These are phyloP conservation scores for Lithobates sylvaticus DNA, from an alignment of 2,797 vertebrate genomes.

Conservation along the genomic window DNA sequence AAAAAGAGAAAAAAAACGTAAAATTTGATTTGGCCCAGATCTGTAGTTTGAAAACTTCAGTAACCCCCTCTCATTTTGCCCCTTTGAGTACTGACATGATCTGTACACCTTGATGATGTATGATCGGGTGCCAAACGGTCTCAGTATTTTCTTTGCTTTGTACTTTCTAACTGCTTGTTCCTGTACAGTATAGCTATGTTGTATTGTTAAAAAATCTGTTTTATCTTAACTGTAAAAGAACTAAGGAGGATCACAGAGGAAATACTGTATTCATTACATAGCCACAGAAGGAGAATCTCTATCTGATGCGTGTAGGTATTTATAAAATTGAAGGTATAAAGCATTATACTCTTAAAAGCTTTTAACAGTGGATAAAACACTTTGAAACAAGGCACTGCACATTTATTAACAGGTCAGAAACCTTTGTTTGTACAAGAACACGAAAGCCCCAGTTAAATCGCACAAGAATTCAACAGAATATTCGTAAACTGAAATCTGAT, in stretches of 20 bases:
- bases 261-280: constrained; percentile 26
- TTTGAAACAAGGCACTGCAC: constrained; percentile 30
- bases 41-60: neutral
- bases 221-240: constrained; percentile 54
- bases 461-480: neutral
- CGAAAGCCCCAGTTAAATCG: constrained; percentile 20
- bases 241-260: constrained; percentile 33
- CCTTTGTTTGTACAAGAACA: constrained; percentile 21
- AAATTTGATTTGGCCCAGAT: constrained; percentile 21
- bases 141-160: constrained; percentile 40
- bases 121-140: constrained; percentile 31
- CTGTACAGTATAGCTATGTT: constrained; percentile 26
- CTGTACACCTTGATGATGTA: constrained; percentile 27
- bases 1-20: neutral
- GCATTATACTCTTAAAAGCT: constrained; percentile 16
- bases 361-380: constrained; percentile 34
- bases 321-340: constrained; percentile 38
- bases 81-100: constrained; percentile 18
- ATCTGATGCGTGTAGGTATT: constrained; percentile 48
- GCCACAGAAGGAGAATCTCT: constrained; percentile 19
- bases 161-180: constrained; percentile 34
- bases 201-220: constrained; percentile 43
- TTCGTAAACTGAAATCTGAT: neutral
- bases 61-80: constrained; percentile 1
- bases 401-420: constrained; percentile 34